These are phyloP conservation scores for Oscheius sp. DNA, from an alignment of 1,140 invertebrate species.

Conservation along the genomic window DNA sequence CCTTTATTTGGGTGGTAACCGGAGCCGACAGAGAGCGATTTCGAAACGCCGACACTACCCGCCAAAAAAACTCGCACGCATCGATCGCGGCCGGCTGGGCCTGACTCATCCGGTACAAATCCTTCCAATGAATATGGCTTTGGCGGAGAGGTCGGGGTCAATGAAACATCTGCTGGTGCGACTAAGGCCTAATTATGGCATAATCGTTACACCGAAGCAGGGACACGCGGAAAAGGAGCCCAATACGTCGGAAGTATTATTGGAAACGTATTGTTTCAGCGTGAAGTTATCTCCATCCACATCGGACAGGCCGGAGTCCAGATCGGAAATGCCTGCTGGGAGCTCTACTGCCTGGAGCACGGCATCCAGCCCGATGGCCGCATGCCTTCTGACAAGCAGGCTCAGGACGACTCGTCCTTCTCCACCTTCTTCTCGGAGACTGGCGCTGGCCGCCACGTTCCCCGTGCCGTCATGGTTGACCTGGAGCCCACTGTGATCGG, in stretches of 20 bases:
- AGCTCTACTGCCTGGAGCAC: constrained; percentile 66
- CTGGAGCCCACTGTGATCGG: constrained; percentile 64
- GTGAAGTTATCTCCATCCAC: constrained; percentile 65
- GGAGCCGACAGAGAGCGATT: neutral
- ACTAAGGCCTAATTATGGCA: neutral
- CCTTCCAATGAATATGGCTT: neutral
- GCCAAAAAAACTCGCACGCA: neutral
- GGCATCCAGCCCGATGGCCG: constrained; percentile 63
- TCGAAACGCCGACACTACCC: neutral
- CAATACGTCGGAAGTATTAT: neutral
- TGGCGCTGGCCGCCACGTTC: constrained; percentile 66
- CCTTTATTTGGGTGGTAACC: constrained; percentile 2
- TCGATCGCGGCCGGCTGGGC: neutral
- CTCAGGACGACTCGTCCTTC: constrained; percentile 59
- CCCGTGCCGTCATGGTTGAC: constrained; percentile 63
- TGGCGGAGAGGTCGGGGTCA: neutral
- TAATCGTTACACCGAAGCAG: neutral
- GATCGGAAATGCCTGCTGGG: constrained; percentile 69
- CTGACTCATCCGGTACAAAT: neutral
- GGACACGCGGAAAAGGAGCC: neutral
- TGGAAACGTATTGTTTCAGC: constrained; percentile 51
- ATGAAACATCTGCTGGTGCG: constrained; percentile 8
- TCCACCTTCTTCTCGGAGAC: constrained; percentile 74
- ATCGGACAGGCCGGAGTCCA: constrained; percentile 66
- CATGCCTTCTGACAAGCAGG: constrained; percentile 47